Base-by-base conservation (phyloP, 2,113 vertebrate genomes). In the Haliaeetus leucogaster region DNA sequence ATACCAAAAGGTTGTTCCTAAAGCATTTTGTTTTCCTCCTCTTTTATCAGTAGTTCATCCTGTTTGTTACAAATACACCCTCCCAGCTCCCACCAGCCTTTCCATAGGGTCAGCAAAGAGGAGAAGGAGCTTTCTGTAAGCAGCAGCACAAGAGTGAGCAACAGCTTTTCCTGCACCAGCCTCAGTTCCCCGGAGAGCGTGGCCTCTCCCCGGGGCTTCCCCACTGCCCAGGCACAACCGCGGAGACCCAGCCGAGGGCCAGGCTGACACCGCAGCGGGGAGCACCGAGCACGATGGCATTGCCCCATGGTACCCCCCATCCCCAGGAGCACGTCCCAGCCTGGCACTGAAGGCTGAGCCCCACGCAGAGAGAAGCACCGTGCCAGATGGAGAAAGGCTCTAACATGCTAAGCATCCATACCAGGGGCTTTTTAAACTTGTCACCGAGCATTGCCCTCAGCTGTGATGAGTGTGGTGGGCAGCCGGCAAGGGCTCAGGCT, bases 341-440 rank as follows among this genome's bases (percentile, higher is more conserved):
- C 1, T 11, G 53, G 52, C 19, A 3, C 30, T 2, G 1, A 5
- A 30, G 62, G n/a, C 80, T 55, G 70, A 70, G 66, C 14, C 43
- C 55, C n/a, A 6, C 2, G 0, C 45, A 14, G 11, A n/a, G 20
- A 34, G 8, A 10, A 43, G 14, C 56, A 0, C 6, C 0, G 0
- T 0, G 1, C 40, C 6, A 10, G 3, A 0, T 1, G 12, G 21
- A 8, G 16, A 45, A 10, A 52, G 3, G 40, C 16, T n/a, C 2
- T 1, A 1, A 2, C 13, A 15, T 40, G 30, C 38, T 19, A 3
- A 58, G 16, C 10, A 1, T 16, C 32, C 32, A 1, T 61, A 4
- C 16, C 38, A 16, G 74, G 48, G 20, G 30, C 56, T 59, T 14
- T 40, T 55, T 62, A 53, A 52, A 27, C 53, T 23, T 1, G 1